Base-by-base conservation (phyloP, 2,888 invertebrate genomes). In the Amaurobius ferox region DNA sequence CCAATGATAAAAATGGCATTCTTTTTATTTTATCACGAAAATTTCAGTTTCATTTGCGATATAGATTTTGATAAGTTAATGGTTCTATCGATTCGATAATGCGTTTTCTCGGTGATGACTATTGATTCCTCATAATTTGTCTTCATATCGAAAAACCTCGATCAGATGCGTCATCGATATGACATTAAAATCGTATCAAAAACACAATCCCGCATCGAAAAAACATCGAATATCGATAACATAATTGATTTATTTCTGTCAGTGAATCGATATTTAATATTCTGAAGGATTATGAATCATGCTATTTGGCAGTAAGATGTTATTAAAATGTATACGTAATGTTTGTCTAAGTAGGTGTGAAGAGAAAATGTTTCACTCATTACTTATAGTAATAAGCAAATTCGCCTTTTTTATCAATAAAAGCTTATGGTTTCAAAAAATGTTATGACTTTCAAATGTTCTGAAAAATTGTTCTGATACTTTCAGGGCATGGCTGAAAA, bases 141-240 rank as follows among this genome's bases (percentile, higher is more conserved):
- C 35, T 35, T n/a, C 35, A 3, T 23, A 55, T 55, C 23, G 55
- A 55, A 55, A 55, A 55, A 55, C 5, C 23, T 23, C 23, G 55
- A 55, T 55, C 55, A 19, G 23, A 55, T 55, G 55, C 16, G 55
- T 55, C 23, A 23, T 55, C 16, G 55, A 16, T 23, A 55, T 55
- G 55, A 6, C 55, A 55, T 55, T 23, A 55, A 55, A 55, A 23
- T 55, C 55, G 55, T 55, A 55, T 55, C 44, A 55, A 55, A 44
- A 55, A 23, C 23, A 55, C 23, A 55, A 23, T 5, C 5, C 11
- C 11, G 23, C 23, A 5, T 16, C 7, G 55, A 16, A 55, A 44
- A 55, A 23, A 23, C 19, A 23, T 55, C 11, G 55, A 55, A 23
- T 23, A 55, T 55, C 55, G 23, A 55, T 55, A 1, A 55, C 5